phyloP scores from a whole-genome alignment of 2,113 vertebrate genomes.

The Talpa occidentalis region DNA sequence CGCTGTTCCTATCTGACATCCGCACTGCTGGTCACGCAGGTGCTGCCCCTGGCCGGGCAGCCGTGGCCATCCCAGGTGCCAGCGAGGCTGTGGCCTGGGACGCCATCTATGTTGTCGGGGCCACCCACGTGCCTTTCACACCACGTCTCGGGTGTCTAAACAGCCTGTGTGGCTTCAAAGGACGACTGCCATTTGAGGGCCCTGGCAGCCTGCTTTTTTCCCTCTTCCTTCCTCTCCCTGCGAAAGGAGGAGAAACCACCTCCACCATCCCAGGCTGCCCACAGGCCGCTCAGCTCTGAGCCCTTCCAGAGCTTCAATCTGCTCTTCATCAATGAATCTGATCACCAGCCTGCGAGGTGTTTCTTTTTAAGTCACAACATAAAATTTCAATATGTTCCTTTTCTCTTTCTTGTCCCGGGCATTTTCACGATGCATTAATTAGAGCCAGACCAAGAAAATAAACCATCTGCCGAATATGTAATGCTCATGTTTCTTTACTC shows the following conservation, averaged over 20 bases:
- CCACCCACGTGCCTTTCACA: not conserved
- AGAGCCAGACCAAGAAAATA: slow-evolving; percentile 5
- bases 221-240: not conserved
- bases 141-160: not conserved
- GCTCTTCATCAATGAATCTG: not conserved
- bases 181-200: not conserved
- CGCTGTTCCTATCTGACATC: not conserved
- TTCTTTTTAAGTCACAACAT: not conserved
- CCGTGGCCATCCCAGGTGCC: not conserved
- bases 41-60: not conserved
- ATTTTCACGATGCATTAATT: not conserved
- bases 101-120: rapidly evolving
- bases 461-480: not conserved
- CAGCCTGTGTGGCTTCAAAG: not conserved
- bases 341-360: not conserved
- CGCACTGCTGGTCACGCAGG: not conserved
- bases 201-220: not conserved
- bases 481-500: not conserved
- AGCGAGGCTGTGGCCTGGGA: not conserved
- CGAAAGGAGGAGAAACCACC: not conserved
- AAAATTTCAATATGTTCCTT: not conserved
- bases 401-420: not conserved
- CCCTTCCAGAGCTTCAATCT: not conserved
- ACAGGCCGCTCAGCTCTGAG: not conserved
- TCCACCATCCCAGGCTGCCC: not conserved